phyloP scores from a whole-genome alignment of 2,113 vertebrate species.

The Henicopernis longicauda region DNA sequence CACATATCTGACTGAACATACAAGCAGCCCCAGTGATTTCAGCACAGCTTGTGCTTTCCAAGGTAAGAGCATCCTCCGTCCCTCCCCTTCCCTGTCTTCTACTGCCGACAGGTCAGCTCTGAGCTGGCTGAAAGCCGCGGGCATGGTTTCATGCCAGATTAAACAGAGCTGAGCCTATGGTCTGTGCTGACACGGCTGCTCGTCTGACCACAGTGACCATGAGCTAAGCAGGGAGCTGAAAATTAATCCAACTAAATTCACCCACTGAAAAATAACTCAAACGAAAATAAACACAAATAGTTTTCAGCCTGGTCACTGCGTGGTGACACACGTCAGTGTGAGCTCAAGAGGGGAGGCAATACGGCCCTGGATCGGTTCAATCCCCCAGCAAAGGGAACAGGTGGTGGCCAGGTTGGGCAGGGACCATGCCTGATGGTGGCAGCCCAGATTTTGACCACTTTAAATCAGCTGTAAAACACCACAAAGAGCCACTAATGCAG shows the following conservation, averaged over 20 bases:
- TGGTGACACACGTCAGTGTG: neutral
- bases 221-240: neutral
- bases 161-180: neutral
- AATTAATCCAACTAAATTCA: neutral
- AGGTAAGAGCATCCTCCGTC: neutral
- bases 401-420: neutral
- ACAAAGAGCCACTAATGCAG: neutral
- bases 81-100: neutral
- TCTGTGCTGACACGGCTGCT: neutral
- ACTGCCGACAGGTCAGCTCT: neutral
- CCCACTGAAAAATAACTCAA: neutral
- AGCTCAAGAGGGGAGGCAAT: neutral
- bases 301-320: neutral
- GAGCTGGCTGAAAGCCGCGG: neutral
- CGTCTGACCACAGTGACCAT: neutral
- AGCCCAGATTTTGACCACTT: neutral
- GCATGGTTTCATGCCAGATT: neutral
- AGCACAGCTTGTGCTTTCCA: neutral
- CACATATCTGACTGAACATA: fast-evolving
- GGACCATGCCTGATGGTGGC: neutral
- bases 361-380: neutral
- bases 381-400: neutral
- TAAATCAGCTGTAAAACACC: neutral
- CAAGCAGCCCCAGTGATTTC: neutral
- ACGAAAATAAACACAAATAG: neutral